Percentiles rank a stretch among this genome's conserved stretches.
Conservation (phyloP, 1,140 invertebrate genomes). For the Calephelis nemesis region DNA sequence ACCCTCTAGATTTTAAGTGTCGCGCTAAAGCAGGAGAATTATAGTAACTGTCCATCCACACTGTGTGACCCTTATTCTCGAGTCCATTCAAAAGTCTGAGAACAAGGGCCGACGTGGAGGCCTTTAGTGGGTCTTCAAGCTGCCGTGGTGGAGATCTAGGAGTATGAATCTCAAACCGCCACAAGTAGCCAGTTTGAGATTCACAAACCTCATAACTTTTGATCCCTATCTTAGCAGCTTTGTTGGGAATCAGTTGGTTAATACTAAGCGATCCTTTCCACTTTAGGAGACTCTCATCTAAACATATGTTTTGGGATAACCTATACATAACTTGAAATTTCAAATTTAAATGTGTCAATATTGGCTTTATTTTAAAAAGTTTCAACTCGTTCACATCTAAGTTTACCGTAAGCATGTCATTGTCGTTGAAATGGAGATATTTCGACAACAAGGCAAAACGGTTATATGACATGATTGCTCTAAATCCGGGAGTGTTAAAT, state of each 20-base stretch:
- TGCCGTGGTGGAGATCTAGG: background rate
- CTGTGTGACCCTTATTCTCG: conserved; percentile 21
- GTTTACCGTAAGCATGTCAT: conserved; percentile 18
- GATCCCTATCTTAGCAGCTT: conserved; percentile 33
- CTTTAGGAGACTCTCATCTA: conserved; percentile 32
- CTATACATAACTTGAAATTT: conserved; percentile 32
- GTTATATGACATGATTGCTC: conserved; percentile 21
- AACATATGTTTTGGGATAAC: conserved; percentile 29
- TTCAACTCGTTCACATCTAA: conserved; percentile 19
- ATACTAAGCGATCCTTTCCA: conserved; percentile 37
- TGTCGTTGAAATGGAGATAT: conserved; percentile 33
- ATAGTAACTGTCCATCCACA: conserved; percentile 34
- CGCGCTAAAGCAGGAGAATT: conserved; percentile 26
- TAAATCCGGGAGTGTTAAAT: conserved; percentile 30
- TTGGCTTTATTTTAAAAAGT: conserved; percentile 20
- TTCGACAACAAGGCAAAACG: conserved; percentile 28
- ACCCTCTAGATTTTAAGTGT: conserved; percentile 8
- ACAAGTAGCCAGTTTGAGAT: conserved; percentile 20
- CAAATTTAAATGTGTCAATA: conserved; percentile 29
- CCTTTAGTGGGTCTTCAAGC: background rate
- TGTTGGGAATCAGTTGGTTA: conserved; percentile 30
- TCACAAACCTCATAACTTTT: conserved; percentile 41
- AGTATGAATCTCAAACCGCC: conserved; percentile 33
- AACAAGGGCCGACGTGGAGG: background rate
- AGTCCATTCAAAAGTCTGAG: conserved; percentile 18